These are phyloP conservation scores for Ceratothoa steindachneri DNA, from an alignment of 2,888 invertebrate genomes.

Conservation along the genomic window DNA sequence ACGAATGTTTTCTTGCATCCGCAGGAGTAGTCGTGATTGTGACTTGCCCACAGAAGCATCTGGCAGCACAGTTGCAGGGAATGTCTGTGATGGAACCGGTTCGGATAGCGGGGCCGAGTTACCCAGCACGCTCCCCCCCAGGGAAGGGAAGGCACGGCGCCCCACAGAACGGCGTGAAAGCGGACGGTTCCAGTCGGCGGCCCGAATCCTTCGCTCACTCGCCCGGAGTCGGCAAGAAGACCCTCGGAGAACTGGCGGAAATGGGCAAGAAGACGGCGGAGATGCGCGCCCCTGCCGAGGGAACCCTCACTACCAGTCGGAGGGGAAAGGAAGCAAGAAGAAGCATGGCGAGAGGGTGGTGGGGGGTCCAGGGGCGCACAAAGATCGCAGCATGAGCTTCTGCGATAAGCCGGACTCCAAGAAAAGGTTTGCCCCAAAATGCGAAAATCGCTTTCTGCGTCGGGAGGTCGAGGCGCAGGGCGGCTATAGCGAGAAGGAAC, in stretches of 20 bases:
- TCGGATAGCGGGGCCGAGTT: not conserved
- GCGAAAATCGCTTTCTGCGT: not conserved
- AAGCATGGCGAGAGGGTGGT: slow-evolving; percentile 49
- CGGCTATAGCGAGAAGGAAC: not conserved
- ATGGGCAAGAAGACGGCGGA: slow-evolving; percentile 6
- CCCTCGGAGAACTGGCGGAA: not conserved
- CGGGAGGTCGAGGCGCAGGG: slow-evolving; percentile 19
- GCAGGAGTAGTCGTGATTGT: slow-evolving; percentile 5
- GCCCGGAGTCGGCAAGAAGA: slow-evolving; percentile 18
- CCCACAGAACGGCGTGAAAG: slow-evolving; percentile 47
- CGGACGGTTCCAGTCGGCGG: slow-evolving; percentile 45
- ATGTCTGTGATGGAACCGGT: not conserved
- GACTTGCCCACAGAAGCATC: not conserved
- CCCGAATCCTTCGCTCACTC: slow-evolving; percentile 44
- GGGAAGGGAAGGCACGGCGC: slow-evolving; percentile 16
- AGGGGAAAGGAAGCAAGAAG: slow-evolving; percentile 51
- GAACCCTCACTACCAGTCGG: slow-evolving; percentile 53
- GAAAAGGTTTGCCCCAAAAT: slow-evolving; percentile 9
- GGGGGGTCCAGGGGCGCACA: slow-evolving; percentile 21
- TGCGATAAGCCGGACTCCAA: slow-evolving; percentile 36
- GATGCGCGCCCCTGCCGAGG: slow-evolving; percentile 49
- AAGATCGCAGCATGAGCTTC: slow-evolving; percentile 48
- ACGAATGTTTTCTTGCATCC: no score
- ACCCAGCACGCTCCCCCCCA: not conserved
- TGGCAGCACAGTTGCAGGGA: not conserved